A percentile compares a stretch with the other conserved stretches of the same genome.
These are phyloP conservation scores for Acanthosoma haemorrhoidale DNA, from an alignment of 2,888 invertebrate genomes.

Conservation along the genomic window DNA sequence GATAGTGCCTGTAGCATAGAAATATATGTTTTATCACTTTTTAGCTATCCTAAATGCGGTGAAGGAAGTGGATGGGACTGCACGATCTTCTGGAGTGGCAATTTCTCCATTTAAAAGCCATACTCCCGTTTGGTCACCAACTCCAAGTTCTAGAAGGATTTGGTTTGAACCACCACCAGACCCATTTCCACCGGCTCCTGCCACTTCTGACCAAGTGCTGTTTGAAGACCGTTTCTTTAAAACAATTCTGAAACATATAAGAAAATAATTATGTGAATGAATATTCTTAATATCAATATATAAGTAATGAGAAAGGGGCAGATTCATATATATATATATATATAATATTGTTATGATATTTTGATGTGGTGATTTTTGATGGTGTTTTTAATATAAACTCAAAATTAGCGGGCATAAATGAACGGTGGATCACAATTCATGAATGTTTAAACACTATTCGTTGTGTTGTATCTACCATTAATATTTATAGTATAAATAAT, in stretches of 20 bases:
- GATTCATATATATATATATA: too few relatives aligned
- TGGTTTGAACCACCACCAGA: constrained; percentile 46
- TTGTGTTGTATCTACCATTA: too few relatives aligned
- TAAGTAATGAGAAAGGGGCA: too few relatives aligned
- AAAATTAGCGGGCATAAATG: too few relatives aligned
- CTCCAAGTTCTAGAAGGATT: constrained; percentile 45
- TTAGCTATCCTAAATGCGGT: constrained; percentile 40
- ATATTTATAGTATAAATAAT: too few relatives aligned
- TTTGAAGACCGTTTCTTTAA: constrained; percentile 37
- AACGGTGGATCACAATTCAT: too few relatives aligned
- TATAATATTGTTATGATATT: too few relatives aligned
- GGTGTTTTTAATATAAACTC: too few relatives aligned
- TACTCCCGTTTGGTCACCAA: constrained; percentile 47
- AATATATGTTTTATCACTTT: constrained; percentile 32
- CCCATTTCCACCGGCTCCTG: constrained; percentile 36
- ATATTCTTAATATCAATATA: too few relatives aligned
- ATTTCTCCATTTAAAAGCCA: constrained; percentile 46
- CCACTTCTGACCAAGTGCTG: constrained; percentile 37
- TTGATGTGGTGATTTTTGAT: too few relatives aligned
- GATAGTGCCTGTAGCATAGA: not conserved
- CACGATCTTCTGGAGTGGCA: constrained; percentile 41
- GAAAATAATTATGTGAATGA: too few relatives aligned
- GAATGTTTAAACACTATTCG: too few relatives aligned
- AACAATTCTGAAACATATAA: constrained; percentile 34
- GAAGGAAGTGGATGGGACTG: constrained; percentile 37